These are phyloP conservation scores for Colaptes auratus DNA, from an alignment of 2,113 vertebrate genomes.

Conservation along the genomic window DNA sequence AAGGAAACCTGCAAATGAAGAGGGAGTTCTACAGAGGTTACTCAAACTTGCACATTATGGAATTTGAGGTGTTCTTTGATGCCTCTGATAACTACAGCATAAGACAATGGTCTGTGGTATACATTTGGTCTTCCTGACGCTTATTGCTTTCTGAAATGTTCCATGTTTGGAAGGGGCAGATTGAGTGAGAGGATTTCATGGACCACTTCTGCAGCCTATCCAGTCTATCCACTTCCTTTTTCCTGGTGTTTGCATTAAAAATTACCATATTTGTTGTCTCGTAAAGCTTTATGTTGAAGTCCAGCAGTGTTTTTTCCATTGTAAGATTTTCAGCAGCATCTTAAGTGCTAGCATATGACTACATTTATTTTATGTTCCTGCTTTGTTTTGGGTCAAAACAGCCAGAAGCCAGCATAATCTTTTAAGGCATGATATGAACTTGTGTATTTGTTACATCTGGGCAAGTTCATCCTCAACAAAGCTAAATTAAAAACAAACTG, in stretches of 20 bases:
- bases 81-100: background rate
- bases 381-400: background rate
- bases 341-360: background rate
- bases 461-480: background rate
- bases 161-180: background rate
- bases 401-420: slow-evolving; percentile 13
- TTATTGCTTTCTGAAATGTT: background rate
- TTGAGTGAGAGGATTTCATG: background rate
- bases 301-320: background rate
- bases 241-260: background rate
- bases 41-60: background rate
- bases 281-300: background rate
- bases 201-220: background rate
- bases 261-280: background rate
- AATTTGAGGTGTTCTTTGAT: background rate
- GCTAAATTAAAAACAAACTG: slow-evolving; percentile 12
- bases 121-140: background rate
- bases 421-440: background rate
- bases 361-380: background rate
- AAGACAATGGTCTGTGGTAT: background rate
- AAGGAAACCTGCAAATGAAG: background rate
- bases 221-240: background rate
- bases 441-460: background rate
- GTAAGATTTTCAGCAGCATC: background rate
- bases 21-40: background rate